Base-by-base conservation (phyloP, 2,113 vertebrate genomes). In the Eidolon helvum region DNA sequence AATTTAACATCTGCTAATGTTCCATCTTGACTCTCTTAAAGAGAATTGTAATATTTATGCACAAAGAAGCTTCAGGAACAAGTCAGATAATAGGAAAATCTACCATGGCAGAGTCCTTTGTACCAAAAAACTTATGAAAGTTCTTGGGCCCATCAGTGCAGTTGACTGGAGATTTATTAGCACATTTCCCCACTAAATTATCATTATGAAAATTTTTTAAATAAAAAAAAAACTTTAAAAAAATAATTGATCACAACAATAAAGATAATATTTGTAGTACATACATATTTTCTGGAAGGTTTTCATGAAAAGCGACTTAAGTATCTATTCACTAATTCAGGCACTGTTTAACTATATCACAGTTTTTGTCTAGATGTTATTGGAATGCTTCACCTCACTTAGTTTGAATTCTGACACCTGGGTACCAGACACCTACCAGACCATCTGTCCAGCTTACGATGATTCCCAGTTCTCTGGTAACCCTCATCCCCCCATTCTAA, bases 391-490 rank as follows among this genome's bases (percentile, higher is more conserved):
- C 38, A 28, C 45, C n/a, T 8, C 59, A 88, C 26, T 55, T 68
- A 26, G 18, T 87, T 87, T 80, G 68, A 59, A 30, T 57, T 30
- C 66, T 74, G 55, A 95, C 28, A 48, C 45, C 55, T 50, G 63
- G 35, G 80, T 43, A 78, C 69, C 40, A 30, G 24, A 30, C 26
- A 30, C 55, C 38, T 28, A 63, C 40, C 28, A 40, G 48, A n/a
- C 66, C 65, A 15, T 43, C 30, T 7, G 43, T 74, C 74, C 84
- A 65, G 48, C 21, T 92, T 12, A 35, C 45, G 4, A 10, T 3
- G 28, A 79, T 83, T 59, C n/a, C 57, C 57, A 28, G n/a, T 48
- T 91, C 82, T 71, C 93, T 57, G 30, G 28, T 78, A 45, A 93
- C 71, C 48, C 35, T 45, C 0, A 0, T 65, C 5, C 40, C 33